These are phyloP conservation scores for Reticulitermes lucifugus DNA, from an alignment of 2,888 invertebrate species.

Conservation along the genomic window DNA sequence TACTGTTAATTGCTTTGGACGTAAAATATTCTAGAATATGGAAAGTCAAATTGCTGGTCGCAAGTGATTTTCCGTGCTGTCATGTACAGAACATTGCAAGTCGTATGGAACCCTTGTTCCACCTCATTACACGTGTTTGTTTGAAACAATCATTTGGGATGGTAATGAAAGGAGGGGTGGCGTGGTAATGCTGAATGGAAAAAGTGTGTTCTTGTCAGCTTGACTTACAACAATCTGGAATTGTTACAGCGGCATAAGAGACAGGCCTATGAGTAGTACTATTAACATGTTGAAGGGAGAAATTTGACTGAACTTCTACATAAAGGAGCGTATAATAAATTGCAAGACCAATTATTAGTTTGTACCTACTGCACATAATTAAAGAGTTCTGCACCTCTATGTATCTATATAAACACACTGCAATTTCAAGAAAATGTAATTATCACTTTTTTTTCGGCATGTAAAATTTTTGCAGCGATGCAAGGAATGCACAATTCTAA, in stretches of 20 bases:
- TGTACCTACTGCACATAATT: too few relatives aligned
- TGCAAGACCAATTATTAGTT: too few relatives aligned
- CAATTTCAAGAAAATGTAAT: too few relatives aligned
- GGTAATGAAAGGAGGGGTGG: not conserved
- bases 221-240: not conserved
- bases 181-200: not conserved
- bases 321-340: too few relatives aligned
- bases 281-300: too few relatives aligned
- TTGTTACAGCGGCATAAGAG: not conserved
- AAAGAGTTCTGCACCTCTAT: too few relatives aligned
- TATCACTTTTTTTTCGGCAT: too few relatives aligned
- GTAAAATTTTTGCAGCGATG: too few relatives aligned
- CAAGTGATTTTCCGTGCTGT: not conserved
- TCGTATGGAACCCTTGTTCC: not conserved
- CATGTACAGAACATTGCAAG: not conserved
- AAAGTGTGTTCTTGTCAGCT: slow-evolving; percentile 2
- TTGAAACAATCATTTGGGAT: not conserved
- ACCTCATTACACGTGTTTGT: not conserved
- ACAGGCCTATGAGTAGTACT: too few relatives aligned
- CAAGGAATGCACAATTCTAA: too few relatives aligned
- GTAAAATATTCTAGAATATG: not conserved
- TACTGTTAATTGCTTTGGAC: not conserved
- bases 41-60: not conserved
- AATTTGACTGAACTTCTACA: too few relatives aligned
- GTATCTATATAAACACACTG: too few relatives aligned